Evolutionary conservation across 2,113 vertebrate species (phyloP), one percentile per base, ranked within the genome.

Genomic region (Nibea albiflora): DNA sequence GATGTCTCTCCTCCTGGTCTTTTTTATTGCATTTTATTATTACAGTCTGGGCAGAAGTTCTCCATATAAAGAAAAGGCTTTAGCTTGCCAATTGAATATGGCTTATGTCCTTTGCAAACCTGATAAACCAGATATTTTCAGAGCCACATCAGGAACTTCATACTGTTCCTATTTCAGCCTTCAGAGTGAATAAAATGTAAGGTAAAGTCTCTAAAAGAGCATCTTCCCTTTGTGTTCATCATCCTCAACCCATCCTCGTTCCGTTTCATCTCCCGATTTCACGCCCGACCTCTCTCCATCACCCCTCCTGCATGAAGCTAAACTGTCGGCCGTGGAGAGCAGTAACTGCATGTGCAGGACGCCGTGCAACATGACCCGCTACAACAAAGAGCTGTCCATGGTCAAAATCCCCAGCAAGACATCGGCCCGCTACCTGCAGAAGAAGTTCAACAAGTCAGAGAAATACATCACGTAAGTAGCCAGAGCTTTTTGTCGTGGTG

Each of bases 301-400:
- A 24, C 68, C 35, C 8, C 42, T 26, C 52, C 67, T 15, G 15
- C 20, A 4, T 65, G 8, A 90, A 99, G 98, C 96, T 79, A 95
- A 98, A 85, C 94, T 99, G 78, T 97, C 97, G 0, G 96, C 97
- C n/a, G 94, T 96, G 89, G 97, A 99, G 94, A 97, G 96, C 92
- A 96, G 89, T 73, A 97, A 95, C 95, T 99, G 98, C 93, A 94
- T 97, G 92, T 99, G 98, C 92, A 95, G 97, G 92, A 98, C 96
- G 0, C 98, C 98, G 17, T 99, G 98, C 90, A 99, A 98, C 94
- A 95, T 98, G 94, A 99, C 98, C 56, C 96, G 98, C 61, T 99
- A 98, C 95, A 99, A 97, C 95, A 99, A 99, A 88, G 98, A 99
- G 93, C 95, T 99, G 74, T 99, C 98, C 94, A 99, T 99, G 98